phyloP scores from a whole-genome alignment of 2,113 vertebrate genomes.

The Cyprinodon variegatus region DNA sequence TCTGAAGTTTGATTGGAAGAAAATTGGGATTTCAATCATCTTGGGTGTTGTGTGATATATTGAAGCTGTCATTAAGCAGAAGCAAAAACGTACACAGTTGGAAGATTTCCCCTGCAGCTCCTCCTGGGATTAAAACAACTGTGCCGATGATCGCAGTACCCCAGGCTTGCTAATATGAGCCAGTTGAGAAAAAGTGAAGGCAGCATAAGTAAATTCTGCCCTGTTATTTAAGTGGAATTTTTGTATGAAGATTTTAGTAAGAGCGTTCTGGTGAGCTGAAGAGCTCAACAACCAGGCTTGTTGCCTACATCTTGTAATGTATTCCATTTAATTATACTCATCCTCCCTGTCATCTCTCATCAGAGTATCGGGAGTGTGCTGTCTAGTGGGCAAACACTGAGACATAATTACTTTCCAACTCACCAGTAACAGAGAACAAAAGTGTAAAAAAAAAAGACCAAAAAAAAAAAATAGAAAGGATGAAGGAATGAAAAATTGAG shows the following conservation, averaged over 20 bases:
- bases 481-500: conserved; percentile 65
- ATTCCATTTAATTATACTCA: conserved; percentile 72
- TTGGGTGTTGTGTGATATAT: neutral
- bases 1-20: conserved; percentile 21
- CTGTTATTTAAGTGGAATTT: conserved; percentile 8
- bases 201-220: conserved; percentile 11
- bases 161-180: neutral
- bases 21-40: conserved; percentile 35
- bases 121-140: conserved; percentile 15
- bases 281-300: conserved; percentile 41
- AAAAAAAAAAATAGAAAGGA: conserved; percentile 27
- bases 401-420: conserved; percentile 76
- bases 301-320: conserved; percentile 49
- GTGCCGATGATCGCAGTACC: neutral
- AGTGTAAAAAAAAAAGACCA: conserved; percentile 12
- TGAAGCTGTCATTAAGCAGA: conserved; percentile 14
- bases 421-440: conserved; percentile 38
- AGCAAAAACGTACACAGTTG: neutral
- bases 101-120: neutral
- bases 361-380: conserved; percentile 65
- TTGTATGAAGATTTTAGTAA: conserved; percentile 12
- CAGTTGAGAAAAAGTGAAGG: conserved; percentile 3
- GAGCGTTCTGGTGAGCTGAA: conserved; percentile 2
- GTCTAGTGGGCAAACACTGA: conserved; percentile 56
- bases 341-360: conserved; percentile 71